Evolutionary conservation across 1,140 invertebrate genomes (phyloP), one percentile per base, ranked within the genome.

Genomic region (Xylocopa sonorina): DNA sequence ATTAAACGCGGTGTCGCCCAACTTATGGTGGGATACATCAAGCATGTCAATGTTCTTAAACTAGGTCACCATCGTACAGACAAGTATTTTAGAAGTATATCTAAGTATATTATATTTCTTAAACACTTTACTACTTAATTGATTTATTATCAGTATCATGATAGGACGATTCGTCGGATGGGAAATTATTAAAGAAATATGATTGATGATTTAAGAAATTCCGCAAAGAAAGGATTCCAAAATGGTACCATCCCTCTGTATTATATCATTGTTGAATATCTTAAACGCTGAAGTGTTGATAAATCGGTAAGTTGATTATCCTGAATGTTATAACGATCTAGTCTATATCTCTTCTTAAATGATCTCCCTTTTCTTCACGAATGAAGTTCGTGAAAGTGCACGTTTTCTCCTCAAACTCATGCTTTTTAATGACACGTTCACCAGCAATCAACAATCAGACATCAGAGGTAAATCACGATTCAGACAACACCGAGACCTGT

Each of bases 271-370:
- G n/a, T n/a, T n/a, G 18, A 62, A 38, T 24, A 62, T 14, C 67
- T 77, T 81, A 81, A 83, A 81, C 53, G 57, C 32, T 55, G 50
- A 73, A 78, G 55, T 51, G 62, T 87, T 75, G 41, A 43, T 72
- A 64, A 81, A 75, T 57, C 67, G 68, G 76, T 82, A 84, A 62
- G 82, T 57, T 46, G 63, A 43, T 29, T 53, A 43, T 55, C 48
- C 64, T 32, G 34, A 34, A 24, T 29, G n/a, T 63, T 81, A 71
- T 87, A 87, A 87, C 82, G 84, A 75, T 87, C 75, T 87, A 87
- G 76, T 86, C 75, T 69, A 87, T 71, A 82, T 87, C 76, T 84
- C 66, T 24, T 48, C 34, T 16, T 50, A n/a, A 60, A 62, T 67
- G 51, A 82, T 16, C 29, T 51, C 10, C 29, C 24, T 6, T 3